These are phyloP conservation scores for Hemitrygon akajei DNA, from an alignment of 2,797 vertebrate genomes.

Conservation along the genomic window DNA sequence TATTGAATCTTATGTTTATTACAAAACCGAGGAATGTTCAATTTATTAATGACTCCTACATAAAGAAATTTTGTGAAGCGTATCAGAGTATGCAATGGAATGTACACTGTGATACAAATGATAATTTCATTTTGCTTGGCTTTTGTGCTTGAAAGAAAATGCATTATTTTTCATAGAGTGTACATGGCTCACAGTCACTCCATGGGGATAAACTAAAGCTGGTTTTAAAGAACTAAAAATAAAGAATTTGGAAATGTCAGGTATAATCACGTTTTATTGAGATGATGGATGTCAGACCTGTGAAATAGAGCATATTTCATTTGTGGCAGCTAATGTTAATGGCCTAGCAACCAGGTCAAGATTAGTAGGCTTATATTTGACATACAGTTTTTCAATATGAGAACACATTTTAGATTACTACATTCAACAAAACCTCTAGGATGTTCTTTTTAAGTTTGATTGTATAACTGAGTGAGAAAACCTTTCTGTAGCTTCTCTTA, in stretches of 20 bases:
- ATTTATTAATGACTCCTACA: background rate
- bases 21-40: background rate
- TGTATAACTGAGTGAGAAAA: background rate
- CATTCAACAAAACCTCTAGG: background rate
- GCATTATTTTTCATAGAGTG: slow-evolving; percentile 29
- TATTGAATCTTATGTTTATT: background rate
- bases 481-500: background rate
- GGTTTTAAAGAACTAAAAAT: slow-evolving; percentile 28
- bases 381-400: background rate
- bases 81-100: slow-evolving; percentile 8
- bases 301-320: slow-evolving; percentile 23
- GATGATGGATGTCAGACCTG: background rate
- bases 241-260: background rate
- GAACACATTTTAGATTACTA: background rate
- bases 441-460: background rate
- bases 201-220: slow-evolving; percentile 21
- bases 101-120: slow-evolving; percentile 1
- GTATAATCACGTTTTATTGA: slow-evolving; percentile 12
- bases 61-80: background rate
- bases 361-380: background rate
- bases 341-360: background rate
- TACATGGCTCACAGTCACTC: background rate
- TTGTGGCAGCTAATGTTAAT: background rate
- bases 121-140: slow-evolving; percentile 19
- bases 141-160: background rate